Percentiles rank a stretch among this genome's conserved stretches.
phyloP scores from a whole-genome alignment of 1,140 invertebrate species.

The Limonius californicus region DNA sequence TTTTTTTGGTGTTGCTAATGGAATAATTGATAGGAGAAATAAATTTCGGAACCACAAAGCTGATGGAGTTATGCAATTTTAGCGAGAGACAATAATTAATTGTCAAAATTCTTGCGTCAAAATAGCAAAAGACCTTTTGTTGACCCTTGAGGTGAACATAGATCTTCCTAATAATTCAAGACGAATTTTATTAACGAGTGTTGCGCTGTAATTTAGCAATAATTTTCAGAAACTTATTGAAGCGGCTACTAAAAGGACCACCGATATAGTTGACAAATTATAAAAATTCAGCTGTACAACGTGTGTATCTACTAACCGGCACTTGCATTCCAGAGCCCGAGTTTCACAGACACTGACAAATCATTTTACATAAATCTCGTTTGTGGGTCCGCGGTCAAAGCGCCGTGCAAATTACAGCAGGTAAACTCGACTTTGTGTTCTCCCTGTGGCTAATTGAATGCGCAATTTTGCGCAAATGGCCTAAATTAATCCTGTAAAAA shows the following conservation, averaged over 20 bases:
- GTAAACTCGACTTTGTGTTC: slow-evolving; percentile 17
- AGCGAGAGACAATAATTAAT: too few relatives aligned
- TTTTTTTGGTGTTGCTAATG: too few relatives aligned
- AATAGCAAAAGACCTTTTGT: background rate
- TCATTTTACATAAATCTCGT: slow-evolving; percentile 32
- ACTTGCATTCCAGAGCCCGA: slow-evolving; percentile 29
- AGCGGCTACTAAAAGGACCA: slow-evolving; percentile 31
- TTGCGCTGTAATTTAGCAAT: background rate
- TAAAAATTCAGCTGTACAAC: slow-evolving; percentile 37
- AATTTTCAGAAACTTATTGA: background rate
- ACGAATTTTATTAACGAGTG: too few relatives aligned
- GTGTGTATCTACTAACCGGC: slow-evolving; percentile 37
- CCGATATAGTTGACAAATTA: slow-evolving; percentile 36
- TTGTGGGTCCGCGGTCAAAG: slow-evolving; percentile 30
- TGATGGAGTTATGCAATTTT: too few relatives aligned
- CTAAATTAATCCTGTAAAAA: too few relatives aligned
- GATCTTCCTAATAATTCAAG: too few relatives aligned
- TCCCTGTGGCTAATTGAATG: background rate
- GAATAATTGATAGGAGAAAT: too few relatives aligned
- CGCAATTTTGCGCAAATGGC: too few relatives aligned
- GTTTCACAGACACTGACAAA: slow-evolving; percentile 32
- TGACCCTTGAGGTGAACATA: background rate
- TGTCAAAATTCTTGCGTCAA: background rate
- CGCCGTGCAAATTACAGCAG: slow-evolving; percentile 27
- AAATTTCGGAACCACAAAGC: too few relatives aligned